Evolutionary conservation across 2,113 vertebrate genomes (phyloP).

Genomic region (Plotosus lineatus): DNA sequence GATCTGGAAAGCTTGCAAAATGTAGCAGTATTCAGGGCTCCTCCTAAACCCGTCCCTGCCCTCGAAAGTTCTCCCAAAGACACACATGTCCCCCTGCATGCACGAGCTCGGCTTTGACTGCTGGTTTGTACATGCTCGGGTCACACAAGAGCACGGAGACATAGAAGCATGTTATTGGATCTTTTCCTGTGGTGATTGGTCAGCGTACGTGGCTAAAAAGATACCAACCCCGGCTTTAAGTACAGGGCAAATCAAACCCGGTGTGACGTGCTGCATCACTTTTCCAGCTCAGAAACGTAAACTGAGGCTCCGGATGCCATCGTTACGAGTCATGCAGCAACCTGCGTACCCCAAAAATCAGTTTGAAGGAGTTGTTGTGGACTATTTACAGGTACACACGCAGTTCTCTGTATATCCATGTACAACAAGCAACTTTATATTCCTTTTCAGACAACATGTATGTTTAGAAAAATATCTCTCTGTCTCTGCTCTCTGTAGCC

Average conservation of each 20-base stretch:
- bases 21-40: too few relatives aligned
- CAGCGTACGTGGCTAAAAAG: too few relatives aligned
- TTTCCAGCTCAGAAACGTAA: conserved; percentile 79
- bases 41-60: too few relatives aligned
- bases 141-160: too few relatives aligned
- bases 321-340: conserved; percentile 74
- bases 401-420: neutral
- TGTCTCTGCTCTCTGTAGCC: conserved; percentile 65
- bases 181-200: too few relatives aligned
- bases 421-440: neutral
- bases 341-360: conserved; percentile 81
- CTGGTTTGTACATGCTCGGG: too few relatives aligned
- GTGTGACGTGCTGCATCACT: neutral
- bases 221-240: too few relatives aligned
- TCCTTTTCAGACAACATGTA: neutral
- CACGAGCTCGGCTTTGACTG: too few relatives aligned
- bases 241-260: neutral
- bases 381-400: conserved; percentile 79
- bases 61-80: too few relatives aligned
- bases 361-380: conserved; percentile 87
- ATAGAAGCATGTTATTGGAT: too few relatives aligned
- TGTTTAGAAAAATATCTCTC: neutral
- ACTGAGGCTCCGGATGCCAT: conserved; percentile 82
- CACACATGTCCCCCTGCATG: too few relatives aligned
- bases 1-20: too few relatives aligned